These are phyloP conservation scores for Calycopis cecrops DNA, from an alignment of 1,140 invertebrate genomes.

Conservation along the genomic window DNA sequence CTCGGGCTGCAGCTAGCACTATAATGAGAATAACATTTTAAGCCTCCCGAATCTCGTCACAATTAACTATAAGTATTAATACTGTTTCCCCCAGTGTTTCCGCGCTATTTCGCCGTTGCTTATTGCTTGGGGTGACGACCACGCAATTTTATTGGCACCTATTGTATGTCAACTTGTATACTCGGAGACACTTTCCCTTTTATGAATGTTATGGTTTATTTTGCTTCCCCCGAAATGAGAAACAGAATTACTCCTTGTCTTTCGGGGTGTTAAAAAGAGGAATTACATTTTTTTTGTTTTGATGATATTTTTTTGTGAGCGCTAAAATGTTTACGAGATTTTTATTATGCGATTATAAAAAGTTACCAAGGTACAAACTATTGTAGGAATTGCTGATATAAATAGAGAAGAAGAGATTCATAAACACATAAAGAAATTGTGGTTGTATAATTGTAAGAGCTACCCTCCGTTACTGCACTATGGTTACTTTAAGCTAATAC, in stretches of 20 bases:
- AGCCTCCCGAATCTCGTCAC: slow-evolving; percentile 35
- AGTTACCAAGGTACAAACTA: too few species aligned
- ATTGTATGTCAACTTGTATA: slow-evolving; percentile 57
- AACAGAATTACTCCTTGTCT: not conserved
- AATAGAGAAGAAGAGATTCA: too few species aligned
- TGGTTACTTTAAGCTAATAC: too few species aligned
- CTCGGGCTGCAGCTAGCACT: slow-evolving; percentile 1
- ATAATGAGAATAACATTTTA: slow-evolving; percentile 44
- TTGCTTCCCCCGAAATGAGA: slow-evolving; percentile 24
- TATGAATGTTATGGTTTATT: slow-evolving; percentile 62
- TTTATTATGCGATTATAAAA: too few species aligned
- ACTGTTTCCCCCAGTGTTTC: slow-evolving; percentile 67
- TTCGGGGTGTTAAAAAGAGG: not conserved
- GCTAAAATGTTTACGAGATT: not conserved
- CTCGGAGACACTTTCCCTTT: slow-evolving; percentile 62
- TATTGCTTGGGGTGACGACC: slow-evolving; percentile 59
- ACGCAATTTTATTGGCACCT: slow-evolving; percentile 61
- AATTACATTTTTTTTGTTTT: slow-evolving; percentile 1
- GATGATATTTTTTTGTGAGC: not conserved
- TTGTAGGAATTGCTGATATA: too few species aligned
- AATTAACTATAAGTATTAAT: slow-evolving; percentile 73
- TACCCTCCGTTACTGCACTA: too few species aligned
- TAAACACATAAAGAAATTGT: too few species aligned
- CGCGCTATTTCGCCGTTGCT: slow-evolving; percentile 61
- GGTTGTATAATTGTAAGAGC: too few species aligned